Evolutionary conservation across 2,888 invertebrate species (phyloP).

Genomic region (Baronia brevicornis): DNA sequence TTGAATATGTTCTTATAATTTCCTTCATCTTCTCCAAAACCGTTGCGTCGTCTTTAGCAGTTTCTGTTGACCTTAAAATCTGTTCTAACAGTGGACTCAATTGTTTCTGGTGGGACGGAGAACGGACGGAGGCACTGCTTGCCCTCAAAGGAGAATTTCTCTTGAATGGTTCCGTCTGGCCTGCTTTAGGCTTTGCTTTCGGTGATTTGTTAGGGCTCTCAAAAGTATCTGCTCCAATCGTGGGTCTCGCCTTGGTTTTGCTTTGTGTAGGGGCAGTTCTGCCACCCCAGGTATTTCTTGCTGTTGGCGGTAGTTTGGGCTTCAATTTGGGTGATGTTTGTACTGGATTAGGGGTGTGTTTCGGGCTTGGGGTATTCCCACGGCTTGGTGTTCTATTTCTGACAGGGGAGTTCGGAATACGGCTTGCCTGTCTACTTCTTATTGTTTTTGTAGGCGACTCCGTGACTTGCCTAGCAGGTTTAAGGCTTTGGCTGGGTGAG

Average conservation of each 20-base stretch:
- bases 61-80: constrained; percentile 81
- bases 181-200: constrained; percentile 50
- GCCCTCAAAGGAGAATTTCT: constrained; percentile 69
- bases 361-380: constrained; percentile 64
- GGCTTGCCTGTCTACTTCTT: constrained; percentile 57
- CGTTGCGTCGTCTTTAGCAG: constrained; percentile 82
- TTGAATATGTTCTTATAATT: constrained; percentile 65
- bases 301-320: constrained; percentile 56
- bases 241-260: constrained; percentile 55
- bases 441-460: constrained; percentile 57
- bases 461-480: constrained; percentile 47
- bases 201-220: constrained; percentile 79
- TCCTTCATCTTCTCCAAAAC: constrained; percentile 86
- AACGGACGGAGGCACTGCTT: constrained; percentile 63
- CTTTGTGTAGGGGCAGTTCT: constrained; percentile 64
- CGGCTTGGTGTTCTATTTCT: constrained; percentile 49
- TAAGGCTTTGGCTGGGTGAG: constrained; percentile 59
- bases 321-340: constrained; percentile 63
- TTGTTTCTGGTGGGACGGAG: constrained; percentile 77
- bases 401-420: constrained; percentile 66
- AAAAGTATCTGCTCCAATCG: constrained; percentile 59
- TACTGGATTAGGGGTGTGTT: constrained; percentile 44
- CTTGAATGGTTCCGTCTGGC: constrained; percentile 61
- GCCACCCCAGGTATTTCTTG: constrained; percentile 86
- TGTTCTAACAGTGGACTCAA: constrained; percentile 81